Evolutionary conservation across 2,113 vertebrate species (phyloP), one percentile per base, ranked within the genome.

Genomic region (Otis tarda): DNA sequence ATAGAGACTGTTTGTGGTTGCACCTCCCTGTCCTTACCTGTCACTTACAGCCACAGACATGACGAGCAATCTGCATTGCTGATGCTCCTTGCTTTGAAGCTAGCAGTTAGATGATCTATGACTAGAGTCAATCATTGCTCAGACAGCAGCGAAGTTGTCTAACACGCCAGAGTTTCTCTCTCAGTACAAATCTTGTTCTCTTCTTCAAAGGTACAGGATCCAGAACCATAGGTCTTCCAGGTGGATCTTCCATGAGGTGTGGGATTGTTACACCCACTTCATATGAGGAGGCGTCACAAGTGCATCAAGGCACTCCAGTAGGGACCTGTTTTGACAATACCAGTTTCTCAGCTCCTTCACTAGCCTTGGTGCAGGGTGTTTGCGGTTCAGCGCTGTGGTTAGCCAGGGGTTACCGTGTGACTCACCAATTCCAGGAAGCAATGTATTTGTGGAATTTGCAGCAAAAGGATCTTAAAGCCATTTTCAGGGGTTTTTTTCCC

Each of bases 51-150:
- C 63, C 63, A 45, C 43, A 79, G 57, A 35, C 74, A 41, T 8
- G 4, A 68, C 74, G 83, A 73, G 35, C 57, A 69, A 39, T 61
- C 77, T 91, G 49, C 81, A 69, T 35, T 53, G 12, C 80, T 81
- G 80, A 14, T 83, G 56, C 43, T 77, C 76, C 56, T 57, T 71
- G 69, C 73, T 95, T 74, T 90, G 83, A 82, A 87, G 4, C 68
- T 33, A 61, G 67, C 71, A 60, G 73, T 67, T 87, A 80, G 93
- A 93, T 83, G 53, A 80, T 83, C 88, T 94, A 81, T 65, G 69
- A 59, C 80, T 73, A 50, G 65, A 50, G 45, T 43, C 89, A 90
- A 3, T 39, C 90, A 43, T 33, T 84, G 76, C 86, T 81, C 73
- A 65, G 37, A 59, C 30, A 79, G 69, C 19, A 33, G 39, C 2